phyloP scores from a whole-genome alignment of 2,113 vertebrate genomes.

The Urocolius indicus region DNA sequence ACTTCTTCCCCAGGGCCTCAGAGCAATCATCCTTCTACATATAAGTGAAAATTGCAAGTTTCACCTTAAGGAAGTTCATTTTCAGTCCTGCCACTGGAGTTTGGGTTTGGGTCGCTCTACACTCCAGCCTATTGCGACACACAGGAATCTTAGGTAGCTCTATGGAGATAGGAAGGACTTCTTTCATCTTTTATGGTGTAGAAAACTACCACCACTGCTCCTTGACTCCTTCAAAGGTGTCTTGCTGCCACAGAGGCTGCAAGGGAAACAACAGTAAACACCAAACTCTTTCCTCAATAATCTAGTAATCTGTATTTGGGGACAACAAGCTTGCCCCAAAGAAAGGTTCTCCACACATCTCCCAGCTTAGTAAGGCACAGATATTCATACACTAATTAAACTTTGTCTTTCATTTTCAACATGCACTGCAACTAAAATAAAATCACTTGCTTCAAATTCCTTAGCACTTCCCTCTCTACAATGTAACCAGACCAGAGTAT shows the following conservation, averaged over 20 bases:
- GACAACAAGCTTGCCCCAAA: background rate
- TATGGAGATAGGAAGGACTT: rapidly evolving
- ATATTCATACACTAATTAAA: background rate
- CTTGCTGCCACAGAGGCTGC: background rate
- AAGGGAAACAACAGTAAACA: background rate
- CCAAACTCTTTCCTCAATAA: background rate
- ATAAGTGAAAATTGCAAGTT: background rate
- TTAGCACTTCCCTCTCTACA: background rate
- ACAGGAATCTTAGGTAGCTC: background rate
- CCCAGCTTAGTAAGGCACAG: background rate
- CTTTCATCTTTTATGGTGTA: background rate
- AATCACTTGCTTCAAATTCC: background rate
- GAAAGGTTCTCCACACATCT: background rate
- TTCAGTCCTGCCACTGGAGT: background rate
- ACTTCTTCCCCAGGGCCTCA: background rate
- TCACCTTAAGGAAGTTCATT: background rate
- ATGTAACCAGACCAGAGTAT: background rate
- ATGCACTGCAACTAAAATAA: background rate
- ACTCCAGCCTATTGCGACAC: rapidly evolving
- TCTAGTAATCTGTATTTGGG: background rate
- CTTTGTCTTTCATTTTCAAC: background rate
- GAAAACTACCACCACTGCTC: background rate
- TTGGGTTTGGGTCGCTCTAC: background rate
- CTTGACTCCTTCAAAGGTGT: background rate
- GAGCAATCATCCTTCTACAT: background rate